These are phyloP conservation scores for Amitus sp. DNA, from an alignment of 2,888 invertebrate genomes.

Conservation along the genomic window DNA sequence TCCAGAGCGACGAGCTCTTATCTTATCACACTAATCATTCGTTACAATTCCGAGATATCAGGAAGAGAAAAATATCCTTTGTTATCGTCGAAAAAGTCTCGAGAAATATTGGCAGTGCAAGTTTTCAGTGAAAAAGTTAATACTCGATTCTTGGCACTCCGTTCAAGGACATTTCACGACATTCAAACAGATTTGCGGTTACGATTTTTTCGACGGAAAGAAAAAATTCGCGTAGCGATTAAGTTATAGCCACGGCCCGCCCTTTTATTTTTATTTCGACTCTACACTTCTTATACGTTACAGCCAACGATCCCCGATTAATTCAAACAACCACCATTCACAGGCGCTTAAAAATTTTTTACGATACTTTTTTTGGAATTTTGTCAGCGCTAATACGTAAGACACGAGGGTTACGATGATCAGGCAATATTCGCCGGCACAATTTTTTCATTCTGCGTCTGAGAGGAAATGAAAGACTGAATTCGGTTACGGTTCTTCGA, in stretches of 20 bases:
- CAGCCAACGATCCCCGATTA: neutral
- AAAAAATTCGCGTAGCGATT: too few species aligned
- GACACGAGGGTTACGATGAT: conserved; percentile 4
- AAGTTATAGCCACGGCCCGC: too few species aligned
- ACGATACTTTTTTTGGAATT: conserved; percentile 5
- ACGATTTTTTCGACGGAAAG: neutral
- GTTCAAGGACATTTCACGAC: neutral
- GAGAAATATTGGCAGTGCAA: neutral
- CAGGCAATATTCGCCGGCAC: neutral
- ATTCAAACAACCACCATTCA: neutral
- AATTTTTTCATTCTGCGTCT: conserved; percentile 11
- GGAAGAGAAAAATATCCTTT: neutral
- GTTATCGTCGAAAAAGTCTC: neutral
- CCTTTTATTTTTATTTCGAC: too few species aligned
- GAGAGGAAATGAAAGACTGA: conserved; percentile 32
- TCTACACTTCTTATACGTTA: neutral
- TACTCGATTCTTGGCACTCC: neutral
- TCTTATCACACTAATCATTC: neutral
- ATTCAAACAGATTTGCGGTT: neutral
- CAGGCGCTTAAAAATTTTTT: conserved; percentile 5
- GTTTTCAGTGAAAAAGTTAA: neutral
- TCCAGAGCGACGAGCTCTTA: neutral
- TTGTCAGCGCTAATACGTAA: neutral
- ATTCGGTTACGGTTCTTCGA: conserved; percentile 10
- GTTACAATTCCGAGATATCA: neutral